A percentile compares a stretch with the other conserved stretches of the same genome.
Conservation (phyloP, 2,888 invertebrate species). For the Coecobrya sp. region DNA sequence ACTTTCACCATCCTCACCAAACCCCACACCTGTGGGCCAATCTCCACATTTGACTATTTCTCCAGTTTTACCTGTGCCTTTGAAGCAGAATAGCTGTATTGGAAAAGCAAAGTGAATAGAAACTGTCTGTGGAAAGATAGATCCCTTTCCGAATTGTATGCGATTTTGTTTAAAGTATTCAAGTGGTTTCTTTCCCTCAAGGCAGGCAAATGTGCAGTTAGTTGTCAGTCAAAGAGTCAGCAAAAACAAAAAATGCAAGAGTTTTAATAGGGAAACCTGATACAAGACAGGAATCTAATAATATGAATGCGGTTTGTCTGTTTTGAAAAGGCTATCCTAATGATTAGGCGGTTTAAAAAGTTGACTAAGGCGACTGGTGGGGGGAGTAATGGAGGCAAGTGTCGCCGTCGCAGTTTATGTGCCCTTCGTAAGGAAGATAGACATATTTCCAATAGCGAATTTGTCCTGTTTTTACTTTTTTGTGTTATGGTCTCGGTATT, state of each 20-base stretch:
- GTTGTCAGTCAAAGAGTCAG: neutral
- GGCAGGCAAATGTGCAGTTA: neutral
- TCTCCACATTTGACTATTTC: no score
- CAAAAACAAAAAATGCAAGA: neutral
- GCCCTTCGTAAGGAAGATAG: slow-evolving; percentile 15
- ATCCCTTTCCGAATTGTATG: neutral
- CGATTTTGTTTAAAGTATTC: neutral
- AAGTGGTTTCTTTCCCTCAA: neutral
- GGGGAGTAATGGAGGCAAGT: neutral
- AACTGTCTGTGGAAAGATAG: neutral
- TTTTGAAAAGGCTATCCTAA: neutral
- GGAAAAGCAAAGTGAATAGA: neutral
- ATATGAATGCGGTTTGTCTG: neutral
- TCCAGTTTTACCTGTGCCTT: slow-evolving; percentile 14
- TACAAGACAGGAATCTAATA: neutral
- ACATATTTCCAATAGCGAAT: slow-evolving; percentile 15
- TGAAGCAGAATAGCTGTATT: neutral
- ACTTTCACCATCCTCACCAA: neutral
- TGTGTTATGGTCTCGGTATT: slow-evolving; percentile 32
- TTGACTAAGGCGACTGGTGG: neutral
- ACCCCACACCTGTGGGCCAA: neutral
- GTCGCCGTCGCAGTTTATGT: slow-evolving; percentile 29
- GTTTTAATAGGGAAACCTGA: slow-evolving; percentile 6
- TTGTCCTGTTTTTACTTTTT: slow-evolving; percentile 7
- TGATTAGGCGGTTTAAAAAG: slow-evolving; percentile 30